These are phyloP conservation scores for Chlorocebus sabaeus DNA, from an alignment of 2,113 vertebrate genomes.

Conservation along the genomic window DNA sequence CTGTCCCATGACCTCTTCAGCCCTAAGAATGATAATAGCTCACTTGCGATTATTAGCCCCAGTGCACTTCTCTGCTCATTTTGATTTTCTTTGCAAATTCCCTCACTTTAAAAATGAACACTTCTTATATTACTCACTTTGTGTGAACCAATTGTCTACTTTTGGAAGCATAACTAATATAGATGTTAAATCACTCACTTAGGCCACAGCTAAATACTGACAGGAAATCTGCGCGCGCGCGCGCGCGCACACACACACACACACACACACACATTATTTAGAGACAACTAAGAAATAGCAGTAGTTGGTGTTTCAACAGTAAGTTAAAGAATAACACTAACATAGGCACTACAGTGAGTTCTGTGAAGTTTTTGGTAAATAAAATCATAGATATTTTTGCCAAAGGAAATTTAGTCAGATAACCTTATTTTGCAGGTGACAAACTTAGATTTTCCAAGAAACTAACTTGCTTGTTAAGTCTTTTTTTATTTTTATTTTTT, in stretches of 20 bases:
- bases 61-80: rapidly evolving
- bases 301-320: background rate
- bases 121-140: background rate
- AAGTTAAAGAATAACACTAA: background rate
- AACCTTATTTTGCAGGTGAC: background rate
- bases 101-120: background rate
- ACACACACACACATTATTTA: background rate
- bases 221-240: background rate
- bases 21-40: background rate
- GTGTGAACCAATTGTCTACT: background rate
- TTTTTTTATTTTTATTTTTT: no score
- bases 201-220: background rate
- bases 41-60: background rate
- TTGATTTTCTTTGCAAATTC: background rate
- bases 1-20: background rate
- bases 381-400: background rate
- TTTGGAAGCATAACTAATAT: background rate
- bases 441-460: background rate
- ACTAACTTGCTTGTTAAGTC: background rate
- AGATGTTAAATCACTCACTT: background rate
- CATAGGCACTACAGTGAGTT: background rate
- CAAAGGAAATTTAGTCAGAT: background rate
- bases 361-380: background rate
- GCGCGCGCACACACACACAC: no score
- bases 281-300: background rate